A percentile compares a stretch with the other conserved stretches of the same genome.
These are phyloP conservation scores for Marmota flaviventris DNA, from an alignment of 2,113 vertebrate species.

Conservation along the genomic window DNA sequence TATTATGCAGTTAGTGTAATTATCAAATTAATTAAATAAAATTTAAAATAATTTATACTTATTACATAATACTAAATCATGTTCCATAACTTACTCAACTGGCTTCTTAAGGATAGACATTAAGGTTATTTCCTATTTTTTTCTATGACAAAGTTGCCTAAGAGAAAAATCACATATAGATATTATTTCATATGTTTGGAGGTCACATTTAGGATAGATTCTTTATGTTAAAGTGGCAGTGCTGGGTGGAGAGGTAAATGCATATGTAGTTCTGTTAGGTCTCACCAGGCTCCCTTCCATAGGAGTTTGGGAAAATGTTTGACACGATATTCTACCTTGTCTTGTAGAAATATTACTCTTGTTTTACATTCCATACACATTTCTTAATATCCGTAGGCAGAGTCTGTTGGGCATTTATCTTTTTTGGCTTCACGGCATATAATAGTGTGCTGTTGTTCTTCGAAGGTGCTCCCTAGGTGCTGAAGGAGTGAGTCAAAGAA, in stretches of 20 bases:
- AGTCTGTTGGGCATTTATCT: neutral
- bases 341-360: neutral
- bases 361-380: neutral
- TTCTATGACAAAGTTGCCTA: neutral
- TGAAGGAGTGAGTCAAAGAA: neutral
- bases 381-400: neutral
- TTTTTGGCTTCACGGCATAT: neutral
- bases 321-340: neutral
- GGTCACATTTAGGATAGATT: neutral
- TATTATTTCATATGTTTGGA: neutral
- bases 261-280: neutral
- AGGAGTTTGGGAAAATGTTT: neutral
- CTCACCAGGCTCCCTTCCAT: neutral
- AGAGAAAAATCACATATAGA: neutral
- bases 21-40: neutral
- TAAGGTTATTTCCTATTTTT: slow-evolving; percentile 19
- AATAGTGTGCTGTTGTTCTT: neutral
- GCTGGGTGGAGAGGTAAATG: neutral
- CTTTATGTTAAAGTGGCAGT: neutral
- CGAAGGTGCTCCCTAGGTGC: neutral
- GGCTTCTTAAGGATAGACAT: neutral
- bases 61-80: neutral
- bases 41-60: neutral
- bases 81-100: neutral
- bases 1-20: neutral